Base-by-base conservation (phyloP, 2,888 invertebrate genomes). In the Drosophila ustulata region DNA sequence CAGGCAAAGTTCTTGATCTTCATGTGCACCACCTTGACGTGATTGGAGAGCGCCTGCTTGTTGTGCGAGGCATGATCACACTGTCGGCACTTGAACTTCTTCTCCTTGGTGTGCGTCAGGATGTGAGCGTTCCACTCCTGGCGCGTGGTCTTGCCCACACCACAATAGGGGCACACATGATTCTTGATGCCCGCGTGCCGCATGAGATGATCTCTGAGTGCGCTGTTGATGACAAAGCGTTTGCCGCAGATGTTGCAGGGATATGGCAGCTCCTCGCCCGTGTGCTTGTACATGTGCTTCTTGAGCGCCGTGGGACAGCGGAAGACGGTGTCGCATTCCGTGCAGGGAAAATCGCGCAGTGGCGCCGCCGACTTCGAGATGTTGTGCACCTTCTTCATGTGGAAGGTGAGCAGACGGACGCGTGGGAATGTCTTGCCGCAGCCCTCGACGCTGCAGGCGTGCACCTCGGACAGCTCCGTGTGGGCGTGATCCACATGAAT, bases 101-200 rank as follows among this genome's bases (percentile, higher is more conserved):
- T 91, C 39, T 91, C 91, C 67, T 90, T 90, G 32, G 91, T 91
- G 68, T 91, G 91, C 4, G 91, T 91, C 11, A 91, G 82, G 6
- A 91, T 89, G 65, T 92, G 91, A 3, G 90, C 90, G 41, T 92
- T 91, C 86, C 92, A 88, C 52, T 91, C 91, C 46, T 91, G 91
- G 0, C 91, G 75, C 3, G 91, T 92, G 1, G 92, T 91, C 56
- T 91, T 92, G 11, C 90, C 91, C 23, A 91, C 90, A 3, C 91
- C 92, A 47, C 92, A 92, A 41, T 91, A 91, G 0, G 92, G 91
- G 41, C 92, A 92, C 2, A 92, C 91, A 47, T 91, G 92, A 32
- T 92, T 92, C 62, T 91, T 91, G 51, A 92, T 91, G n/a, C 92
- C 92, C 0, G 91, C 91, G 63, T 92, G 92, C 0, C 92, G 90